Percentiles rank a stretch among this genome's conserved stretches.
phyloP scores from a whole-genome alignment of 2,888 invertebrate genomes.

The Craniophora ligustri region DNA sequence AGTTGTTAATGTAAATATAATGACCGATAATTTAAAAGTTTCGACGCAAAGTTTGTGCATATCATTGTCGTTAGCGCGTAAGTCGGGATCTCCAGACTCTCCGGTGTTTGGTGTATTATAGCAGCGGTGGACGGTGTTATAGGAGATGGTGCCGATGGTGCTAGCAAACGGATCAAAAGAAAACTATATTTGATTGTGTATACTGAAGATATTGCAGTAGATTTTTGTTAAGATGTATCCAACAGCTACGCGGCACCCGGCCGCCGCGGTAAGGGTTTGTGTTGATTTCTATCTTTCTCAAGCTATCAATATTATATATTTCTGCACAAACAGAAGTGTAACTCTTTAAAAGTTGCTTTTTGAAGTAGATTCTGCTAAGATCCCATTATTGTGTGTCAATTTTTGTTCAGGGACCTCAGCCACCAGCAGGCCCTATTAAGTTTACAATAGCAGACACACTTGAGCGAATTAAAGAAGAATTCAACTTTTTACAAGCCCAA shows the following conservation, averaged over 20 bases:
- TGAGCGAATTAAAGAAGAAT: slow-evolving; percentile 98
- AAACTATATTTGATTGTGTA: slow-evolving; percentile 76
- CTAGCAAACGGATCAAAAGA: slow-evolving; percentile 75
- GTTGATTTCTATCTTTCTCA: slow-evolving; percentile 65
- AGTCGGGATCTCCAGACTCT: slow-evolving; percentile 75
- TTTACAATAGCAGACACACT: slow-evolving; percentile 97
- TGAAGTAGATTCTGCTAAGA: slow-evolving; percentile 34
- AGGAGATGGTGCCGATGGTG: slow-evolving; percentile 79
- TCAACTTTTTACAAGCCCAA: slow-evolving; percentile 97
- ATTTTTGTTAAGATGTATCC: slow-evolving; percentile 90
- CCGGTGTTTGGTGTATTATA: slow-evolving; percentile 79
- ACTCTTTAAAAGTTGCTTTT: slow-evolving; percentile 19
- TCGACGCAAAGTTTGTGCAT: slow-evolving; percentile 85
- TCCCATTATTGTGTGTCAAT: slow-evolving; percentile 56
- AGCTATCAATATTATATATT: slow-evolving; percentile 13
- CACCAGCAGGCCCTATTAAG: slow-evolving; percentile 96
- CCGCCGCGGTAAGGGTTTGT: slow-evolving; percentile 92
- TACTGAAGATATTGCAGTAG: slow-evolving; percentile 52
- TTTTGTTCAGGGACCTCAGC: slow-evolving; percentile 92
- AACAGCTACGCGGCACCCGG: slow-evolving; percentile 93
- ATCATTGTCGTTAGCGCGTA: slow-evolving; percentile 84
- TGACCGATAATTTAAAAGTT: slow-evolving; percentile 84
- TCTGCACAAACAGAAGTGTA: not conserved
- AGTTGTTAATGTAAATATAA: slow-evolving; percentile 76
- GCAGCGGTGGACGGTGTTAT: slow-evolving; percentile 70